A percentile compares a stretch with the other conserved stretches of the same genome.
Evolutionary conservation across 92 coral and sea anemone genomes (phyloP).

Genomic region (Epizoanthus stellaris): DNA sequence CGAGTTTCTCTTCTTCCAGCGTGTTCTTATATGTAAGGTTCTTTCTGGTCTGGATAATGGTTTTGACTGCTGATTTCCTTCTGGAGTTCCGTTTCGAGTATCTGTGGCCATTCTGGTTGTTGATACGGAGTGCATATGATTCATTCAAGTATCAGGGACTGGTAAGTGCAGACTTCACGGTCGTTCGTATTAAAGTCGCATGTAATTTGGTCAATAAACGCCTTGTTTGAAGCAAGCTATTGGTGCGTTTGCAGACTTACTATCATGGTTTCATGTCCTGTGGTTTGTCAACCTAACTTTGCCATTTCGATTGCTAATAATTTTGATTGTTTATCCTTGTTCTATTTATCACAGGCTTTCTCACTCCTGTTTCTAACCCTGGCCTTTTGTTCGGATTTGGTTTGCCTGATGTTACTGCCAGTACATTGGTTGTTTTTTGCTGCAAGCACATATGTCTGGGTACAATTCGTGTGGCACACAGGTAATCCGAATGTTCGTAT

Average conservation of each 20-base stretch:
- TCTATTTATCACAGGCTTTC: conserved; percentile 75
- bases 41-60: conserved; percentile 98
- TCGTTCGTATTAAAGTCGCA: conserved; percentile 31
- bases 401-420: conserved; percentile 91
- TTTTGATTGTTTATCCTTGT: conserved; percentile 18
- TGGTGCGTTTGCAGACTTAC: background rate
- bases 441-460: conserved; percentile 99
- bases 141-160: conserved; percentile 99
- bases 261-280: conserved; percentile 37
- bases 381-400: conserved; percentile 96
- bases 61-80: conserved; percentile 96
- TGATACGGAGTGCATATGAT: conserved; percentile 98
- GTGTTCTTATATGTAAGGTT: conserved; percentile 95
- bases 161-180: conserved; percentile 68
- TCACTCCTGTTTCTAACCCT: conserved; percentile 92
- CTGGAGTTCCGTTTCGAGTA: conserved; percentile 99
- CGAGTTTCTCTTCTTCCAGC: conserved; percentile 70
- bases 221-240: background rate
- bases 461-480: conserved; percentile 99
- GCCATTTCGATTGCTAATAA: conserved; percentile 11
- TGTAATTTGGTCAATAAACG: conserved; percentile 25
- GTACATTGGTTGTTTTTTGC: conserved; percentile 99
- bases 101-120: conserved; percentile 99
- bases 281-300: conserved; percentile 44
- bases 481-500: conserved; percentile 55